Conservation (phyloP, 2,797 vertebrate genomes). For the Adelosebastes latens region DNA sequence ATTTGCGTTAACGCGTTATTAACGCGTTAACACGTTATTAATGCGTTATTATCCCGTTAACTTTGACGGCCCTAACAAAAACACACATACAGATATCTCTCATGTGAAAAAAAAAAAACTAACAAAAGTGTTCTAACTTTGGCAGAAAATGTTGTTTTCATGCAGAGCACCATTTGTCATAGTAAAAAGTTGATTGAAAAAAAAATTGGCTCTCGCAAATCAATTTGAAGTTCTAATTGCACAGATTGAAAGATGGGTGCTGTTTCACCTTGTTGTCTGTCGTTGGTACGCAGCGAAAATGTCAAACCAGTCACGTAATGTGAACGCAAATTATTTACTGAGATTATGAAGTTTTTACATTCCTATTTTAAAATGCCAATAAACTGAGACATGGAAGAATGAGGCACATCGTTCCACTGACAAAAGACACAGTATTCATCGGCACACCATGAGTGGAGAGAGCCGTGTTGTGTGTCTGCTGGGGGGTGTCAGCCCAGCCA, state of each 20-base stretch:
- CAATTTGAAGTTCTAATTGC: not conserved
- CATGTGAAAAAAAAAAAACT: not conserved
- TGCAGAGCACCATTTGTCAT: not conserved
- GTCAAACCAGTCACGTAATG: constrained; percentile 8
- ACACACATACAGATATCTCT: not conserved
- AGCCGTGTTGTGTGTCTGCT: constrained; percentile 34
- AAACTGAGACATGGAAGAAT: constrained; percentile 28
- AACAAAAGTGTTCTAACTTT: not conserved
- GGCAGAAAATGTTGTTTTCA: too few relatives aligned
- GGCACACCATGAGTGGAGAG: constrained; percentile 12
- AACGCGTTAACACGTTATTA: too few relatives aligned
- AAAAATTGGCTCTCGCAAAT: not conserved
- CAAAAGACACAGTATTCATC: constrained; percentile 14
- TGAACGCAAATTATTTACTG: constrained; percentile 18
- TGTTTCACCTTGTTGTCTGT: constrained; percentile 19
- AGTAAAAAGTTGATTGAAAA: not conserved
- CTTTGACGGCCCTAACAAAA: not conserved
- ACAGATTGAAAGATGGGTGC: constrained; percentile 2
- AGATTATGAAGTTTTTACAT: constrained; percentile 51
- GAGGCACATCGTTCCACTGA: constrained; percentile 28
- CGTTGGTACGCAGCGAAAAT: constrained; percentile 23
- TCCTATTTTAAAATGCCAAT: constrained; percentile 15
- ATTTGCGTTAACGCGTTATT: too few relatives aligned
- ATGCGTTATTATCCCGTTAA: too few relatives aligned
- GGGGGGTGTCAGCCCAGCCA: constrained; percentile 27